These are phyloP conservation scores for Poecile montanus DNA, from an alignment of 2,797 vertebrate genomes.

Conservation along the genomic window DNA sequence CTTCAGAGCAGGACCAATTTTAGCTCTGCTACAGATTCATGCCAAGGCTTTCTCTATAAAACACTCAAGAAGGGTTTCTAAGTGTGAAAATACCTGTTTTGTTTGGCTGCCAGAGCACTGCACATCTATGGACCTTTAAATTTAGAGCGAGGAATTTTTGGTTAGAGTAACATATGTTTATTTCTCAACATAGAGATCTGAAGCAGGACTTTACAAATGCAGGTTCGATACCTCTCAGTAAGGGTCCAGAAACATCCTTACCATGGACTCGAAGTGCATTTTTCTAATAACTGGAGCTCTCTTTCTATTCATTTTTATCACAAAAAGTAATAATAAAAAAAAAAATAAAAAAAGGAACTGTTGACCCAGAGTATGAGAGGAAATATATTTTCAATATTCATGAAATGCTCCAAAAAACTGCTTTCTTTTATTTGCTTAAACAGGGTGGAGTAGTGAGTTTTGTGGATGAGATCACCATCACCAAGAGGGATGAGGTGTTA, in stretches of 20 bases:
- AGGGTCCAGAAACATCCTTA: background rate
- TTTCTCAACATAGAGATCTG: background rate
- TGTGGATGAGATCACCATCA: slow-evolving; percentile 13
- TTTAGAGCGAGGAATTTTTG: background rate
- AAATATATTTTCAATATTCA: background rate
- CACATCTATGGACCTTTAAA: background rate
- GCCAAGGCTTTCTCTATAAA: background rate
- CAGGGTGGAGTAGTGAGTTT: slow-evolving; percentile 23
- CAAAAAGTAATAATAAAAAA: too few species aligned
- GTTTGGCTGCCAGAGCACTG: background rate
- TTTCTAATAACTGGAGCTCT: background rate
- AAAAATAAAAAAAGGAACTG: background rate
- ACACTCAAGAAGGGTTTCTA: background rate
- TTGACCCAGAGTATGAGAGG: background rate
- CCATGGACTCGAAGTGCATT: background rate
- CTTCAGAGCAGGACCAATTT: background rate
- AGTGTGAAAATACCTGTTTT: background rate
- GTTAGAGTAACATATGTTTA: background rate
- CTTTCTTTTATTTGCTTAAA: background rate
- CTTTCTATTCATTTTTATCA: background rate
- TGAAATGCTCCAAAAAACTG: background rate
- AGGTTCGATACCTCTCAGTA: background rate
- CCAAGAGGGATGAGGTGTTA: background rate
- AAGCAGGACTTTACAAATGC: background rate
- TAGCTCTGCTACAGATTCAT: background rate